Evolutionary conservation across 2,888 invertebrate species (phyloP).

Genomic region (Dynastes maya): DNA sequence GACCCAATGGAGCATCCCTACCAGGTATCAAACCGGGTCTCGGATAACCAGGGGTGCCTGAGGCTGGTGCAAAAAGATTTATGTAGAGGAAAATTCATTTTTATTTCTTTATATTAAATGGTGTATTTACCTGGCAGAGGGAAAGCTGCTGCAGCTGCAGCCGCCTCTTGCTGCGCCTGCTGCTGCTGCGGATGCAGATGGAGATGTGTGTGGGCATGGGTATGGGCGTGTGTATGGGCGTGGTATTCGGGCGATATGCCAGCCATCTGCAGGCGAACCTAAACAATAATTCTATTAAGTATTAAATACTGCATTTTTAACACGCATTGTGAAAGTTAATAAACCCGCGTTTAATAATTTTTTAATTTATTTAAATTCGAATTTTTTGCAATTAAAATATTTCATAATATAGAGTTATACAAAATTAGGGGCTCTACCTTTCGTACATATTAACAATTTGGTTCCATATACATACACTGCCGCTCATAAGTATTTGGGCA

Average conservation of each 20-base stretch:
- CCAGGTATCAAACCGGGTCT: conserved; percentile 76
- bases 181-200: conserved; percentile 87
- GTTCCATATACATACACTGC: no score
- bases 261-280: conserved; percentile 90
- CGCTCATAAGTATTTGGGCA: no score
- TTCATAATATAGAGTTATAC: no score
- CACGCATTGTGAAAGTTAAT: no score
- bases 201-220: conserved; percentile 92
- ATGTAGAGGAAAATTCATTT: background rate
- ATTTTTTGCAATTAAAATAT: no score
- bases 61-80: conserved; percentile 63
- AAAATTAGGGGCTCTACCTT: no score
- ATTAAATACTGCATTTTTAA: conserved; percentile 1
- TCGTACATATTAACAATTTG: no score
- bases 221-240: conserved; percentile 93
- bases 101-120: background rate
- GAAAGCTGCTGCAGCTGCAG: conserved; percentile 73
- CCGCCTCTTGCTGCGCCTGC: conserved; percentile 82
- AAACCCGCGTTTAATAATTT: background rate
- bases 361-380: no score
- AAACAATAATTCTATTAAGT: conserved; percentile 49
- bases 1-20: conserved; percentile 76
- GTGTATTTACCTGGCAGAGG: conserved; percentile 73
- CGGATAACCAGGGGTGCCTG: conserved; percentile 75
- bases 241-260: conserved; percentile 91